Evolutionary conservation across 2,888 invertebrate species (phyloP).

Genomic region (Ophion ellenae): DNA sequence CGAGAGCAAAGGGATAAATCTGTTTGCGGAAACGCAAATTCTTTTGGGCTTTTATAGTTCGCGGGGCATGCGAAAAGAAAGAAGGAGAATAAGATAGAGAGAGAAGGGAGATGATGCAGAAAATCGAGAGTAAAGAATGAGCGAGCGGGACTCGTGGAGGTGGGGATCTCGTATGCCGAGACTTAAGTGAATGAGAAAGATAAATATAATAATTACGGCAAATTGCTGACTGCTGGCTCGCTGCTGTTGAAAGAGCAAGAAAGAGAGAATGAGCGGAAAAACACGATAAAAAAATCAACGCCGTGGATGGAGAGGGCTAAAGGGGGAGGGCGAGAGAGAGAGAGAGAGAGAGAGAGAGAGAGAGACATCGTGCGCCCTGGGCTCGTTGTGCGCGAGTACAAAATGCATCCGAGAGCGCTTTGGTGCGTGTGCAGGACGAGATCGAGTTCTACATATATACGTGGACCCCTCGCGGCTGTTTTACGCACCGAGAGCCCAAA

Average conservation of each 20-base stretch:
- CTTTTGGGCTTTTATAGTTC: slow-evolving; percentile 28
- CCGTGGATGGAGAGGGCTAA: slow-evolving; percentile 25
- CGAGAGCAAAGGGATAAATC: slow-evolving; percentile 30
- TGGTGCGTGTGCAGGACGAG: slow-evolving; percentile 23
- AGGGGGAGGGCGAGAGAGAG: not conserved
- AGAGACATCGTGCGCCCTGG: slow-evolving; percentile 22
- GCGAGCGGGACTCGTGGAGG: slow-evolving; percentile 36
- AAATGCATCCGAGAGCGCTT: slow-evolving; percentile 47
- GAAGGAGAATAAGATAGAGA: slow-evolving; percentile 35
- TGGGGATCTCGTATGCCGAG: slow-evolving; percentile 60
- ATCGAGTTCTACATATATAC: slow-evolving; percentile 46
- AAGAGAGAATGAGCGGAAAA: slow-evolving; percentile 45
- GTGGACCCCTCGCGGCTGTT: slow-evolving; percentile 51
- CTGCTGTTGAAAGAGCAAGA: slow-evolving; percentile 61
- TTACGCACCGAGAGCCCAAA: slow-evolving; percentile 63
- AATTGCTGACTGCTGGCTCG: slow-evolving; percentile 71
- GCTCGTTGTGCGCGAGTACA: slow-evolving; percentile 36
- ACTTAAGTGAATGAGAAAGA: slow-evolving; percentile 82
- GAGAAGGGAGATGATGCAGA: slow-evolving; percentile 33
- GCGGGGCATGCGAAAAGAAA: slow-evolving; percentile 19
- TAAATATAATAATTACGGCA: slow-evolving; percentile 80
- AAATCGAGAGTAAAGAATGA: slow-evolving; percentile 61
- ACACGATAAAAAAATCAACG: slow-evolving; percentile 46
- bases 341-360: slow-evolving; percentile 16
- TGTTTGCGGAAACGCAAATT: slow-evolving; percentile 61